Conservation (phyloP, 2,797 vertebrate genomes). For the Trematomus bernacchii region DNA sequence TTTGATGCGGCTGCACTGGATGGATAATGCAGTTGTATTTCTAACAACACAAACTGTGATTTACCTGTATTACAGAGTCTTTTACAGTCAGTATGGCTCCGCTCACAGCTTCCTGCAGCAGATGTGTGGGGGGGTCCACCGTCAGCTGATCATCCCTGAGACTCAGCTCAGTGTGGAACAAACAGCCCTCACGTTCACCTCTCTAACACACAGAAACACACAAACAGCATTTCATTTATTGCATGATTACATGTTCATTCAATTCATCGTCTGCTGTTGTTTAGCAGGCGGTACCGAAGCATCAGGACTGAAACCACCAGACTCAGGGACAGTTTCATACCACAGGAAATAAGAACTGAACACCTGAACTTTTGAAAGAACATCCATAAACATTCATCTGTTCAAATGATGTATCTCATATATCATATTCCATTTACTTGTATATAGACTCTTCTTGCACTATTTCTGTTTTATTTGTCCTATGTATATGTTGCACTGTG, state of each 20-base stretch:
- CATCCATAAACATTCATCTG: too few species aligned
- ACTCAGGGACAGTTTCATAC: too few species aligned
- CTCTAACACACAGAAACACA: constrained; percentile 59
- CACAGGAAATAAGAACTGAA: too few species aligned
- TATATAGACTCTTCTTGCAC: too few species aligned
- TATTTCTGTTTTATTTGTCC: too few species aligned
- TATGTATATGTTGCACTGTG: too few species aligned
- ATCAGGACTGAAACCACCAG: too few species aligned
- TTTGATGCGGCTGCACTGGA: constrained; percentile 77
- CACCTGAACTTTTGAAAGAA: too few species aligned
- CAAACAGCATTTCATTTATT: neutral
- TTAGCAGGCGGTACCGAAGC: too few species aligned
- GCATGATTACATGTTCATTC: too few species aligned
- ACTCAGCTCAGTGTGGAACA: constrained; percentile 79
- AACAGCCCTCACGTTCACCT: constrained; percentile 29
- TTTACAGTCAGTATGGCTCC: constrained; percentile 68
- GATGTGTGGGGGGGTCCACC: constrained; percentile 75
- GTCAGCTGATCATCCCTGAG: constrained; percentile 73
- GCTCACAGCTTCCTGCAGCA: constrained; percentile 76
- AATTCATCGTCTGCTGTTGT: neutral
- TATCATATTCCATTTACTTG: too few species aligned
- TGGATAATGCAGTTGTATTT: neutral
- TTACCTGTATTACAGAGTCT: constrained; percentile 74
- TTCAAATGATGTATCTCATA: too few species aligned
- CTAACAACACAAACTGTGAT: neutral